Percentiles rank a stretch among this genome's conserved stretches.
These are phyloP conservation scores for Cyphomyrus discorhynchus DNA, from an alignment of 2,113 vertebrate genomes.

Conservation along the genomic window DNA sequence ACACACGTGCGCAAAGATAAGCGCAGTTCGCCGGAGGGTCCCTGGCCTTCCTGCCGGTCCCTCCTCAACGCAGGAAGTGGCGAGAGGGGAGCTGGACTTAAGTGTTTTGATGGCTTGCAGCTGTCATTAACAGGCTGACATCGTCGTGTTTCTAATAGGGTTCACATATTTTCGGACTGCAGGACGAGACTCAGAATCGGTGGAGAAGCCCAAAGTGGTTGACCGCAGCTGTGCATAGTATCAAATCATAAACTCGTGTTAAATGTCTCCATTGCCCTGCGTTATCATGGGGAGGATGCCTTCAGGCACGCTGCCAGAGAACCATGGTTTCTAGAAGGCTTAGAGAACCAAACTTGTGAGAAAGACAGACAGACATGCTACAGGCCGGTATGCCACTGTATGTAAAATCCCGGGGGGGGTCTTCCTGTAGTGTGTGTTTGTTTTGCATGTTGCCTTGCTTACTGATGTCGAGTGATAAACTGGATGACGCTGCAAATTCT, in stretches of 20 bases:
- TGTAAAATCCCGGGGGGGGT: not conserved
- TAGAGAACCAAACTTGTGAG: not conserved
- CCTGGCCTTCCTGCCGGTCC: not conserved
- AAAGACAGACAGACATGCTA: not conserved
- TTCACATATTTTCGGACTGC: not conserved
- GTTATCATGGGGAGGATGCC: not conserved
- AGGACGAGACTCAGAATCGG: not conserved
- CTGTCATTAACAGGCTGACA: constrained; percentile 8
- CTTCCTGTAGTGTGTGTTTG: not conserved
- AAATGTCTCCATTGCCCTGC: not conserved
- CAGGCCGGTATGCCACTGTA: not conserved
- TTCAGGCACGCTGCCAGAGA: not conserved
- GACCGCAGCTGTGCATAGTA: not conserved
- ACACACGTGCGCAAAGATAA: not conserved
- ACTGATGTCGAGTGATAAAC: not conserved
- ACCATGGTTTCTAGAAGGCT: not conserved
- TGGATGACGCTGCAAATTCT: not conserved
- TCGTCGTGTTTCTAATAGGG: not conserved
- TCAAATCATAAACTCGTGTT: not conserved
- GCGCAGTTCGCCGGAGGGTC: not conserved
- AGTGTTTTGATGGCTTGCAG: constrained; percentile 5
- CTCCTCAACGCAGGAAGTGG: not conserved
- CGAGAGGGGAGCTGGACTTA: not conserved
- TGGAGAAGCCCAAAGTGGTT: not conserved
- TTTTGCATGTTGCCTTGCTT: not conserved